These are phyloP conservation scores for Leptodirus hochenwartii DNA, from an alignment of 2,888 invertebrate genomes.

Conservation along the genomic window DNA sequence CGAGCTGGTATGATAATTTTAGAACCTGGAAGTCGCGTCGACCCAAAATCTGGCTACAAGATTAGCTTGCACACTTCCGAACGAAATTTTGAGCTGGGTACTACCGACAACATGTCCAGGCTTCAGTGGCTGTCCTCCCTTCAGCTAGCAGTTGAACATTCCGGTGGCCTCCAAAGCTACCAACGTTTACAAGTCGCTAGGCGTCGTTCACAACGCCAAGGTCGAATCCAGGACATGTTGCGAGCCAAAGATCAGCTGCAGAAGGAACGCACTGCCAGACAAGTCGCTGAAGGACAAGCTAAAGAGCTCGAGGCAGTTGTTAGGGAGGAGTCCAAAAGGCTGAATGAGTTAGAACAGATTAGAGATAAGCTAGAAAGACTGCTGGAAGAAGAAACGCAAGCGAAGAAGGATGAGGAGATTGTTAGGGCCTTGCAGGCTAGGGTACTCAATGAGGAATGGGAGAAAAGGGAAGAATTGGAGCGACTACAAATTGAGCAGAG, in stretches of 20 bases:
- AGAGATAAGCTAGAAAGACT: slow-evolving; percentile 49
- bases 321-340: slow-evolving; percentile 50
- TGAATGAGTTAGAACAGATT: slow-evolving; percentile 54
- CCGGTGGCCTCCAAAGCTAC: slow-evolving; percentile 47
- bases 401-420: slow-evolving; percentile 70
- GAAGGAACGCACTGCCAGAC: slow-evolving; percentile 42
- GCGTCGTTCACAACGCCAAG: slow-evolving; percentile 31
- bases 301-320: slow-evolving; percentile 48
- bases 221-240: slow-evolving; percentile 38
- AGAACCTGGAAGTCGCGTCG: slow-evolving; percentile 46
- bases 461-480: slow-evolving; percentile 63
- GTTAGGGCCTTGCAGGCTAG: slow-evolving; percentile 49
- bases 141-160: slow-evolving; percentile 51
- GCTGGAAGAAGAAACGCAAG: slow-evolving; percentile 66
- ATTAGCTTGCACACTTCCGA: slow-evolving; percentile 52
- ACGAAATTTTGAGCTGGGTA: slow-evolving; percentile 52
- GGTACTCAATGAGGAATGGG: slow-evolving; percentile 70
- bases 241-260: slow-evolving; percentile 40
- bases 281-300: slow-evolving; percentile 39
- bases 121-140: slow-evolving; percentile 62
- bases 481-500: slow-evolving; percentile 61
- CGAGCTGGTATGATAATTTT: slow-evolving; percentile 42
- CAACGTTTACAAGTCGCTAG: slow-evolving; percentile 41
- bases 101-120: slow-evolving; percentile 57
- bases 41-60: slow-evolving; percentile 40